These are phyloP conservation scores for Pseudomyrmex gracilis DNA, from an alignment of 1,140 invertebrate genomes.

Conservation along the genomic window DNA sequence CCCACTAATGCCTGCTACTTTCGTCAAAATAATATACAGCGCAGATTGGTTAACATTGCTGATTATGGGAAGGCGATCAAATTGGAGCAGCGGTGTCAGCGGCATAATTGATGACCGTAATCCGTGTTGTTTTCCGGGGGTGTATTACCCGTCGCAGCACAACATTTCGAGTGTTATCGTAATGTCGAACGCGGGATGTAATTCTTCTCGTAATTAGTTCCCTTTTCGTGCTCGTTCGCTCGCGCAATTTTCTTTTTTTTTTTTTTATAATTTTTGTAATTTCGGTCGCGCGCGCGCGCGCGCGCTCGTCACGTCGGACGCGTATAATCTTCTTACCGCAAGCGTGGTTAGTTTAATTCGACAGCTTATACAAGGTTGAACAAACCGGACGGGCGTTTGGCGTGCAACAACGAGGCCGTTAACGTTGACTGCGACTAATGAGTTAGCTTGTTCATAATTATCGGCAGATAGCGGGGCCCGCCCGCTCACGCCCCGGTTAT, in stretches of 20 bases:
- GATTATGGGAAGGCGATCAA: constrained; percentile 41
- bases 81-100: constrained; percentile 2
- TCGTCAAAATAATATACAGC: constrained; percentile 21
- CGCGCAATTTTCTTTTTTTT: constrained; percentile 22
- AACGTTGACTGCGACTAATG: constrained; percentile 71
- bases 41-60: constrained; percentile 29
- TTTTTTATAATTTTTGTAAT: too few relatives aligned
- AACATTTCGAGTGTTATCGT: constrained; percentile 48
- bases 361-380: constrained; percentile 32
- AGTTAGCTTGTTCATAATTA: constrained; percentile 74
- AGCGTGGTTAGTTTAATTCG: constrained; percentile 55
- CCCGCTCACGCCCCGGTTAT: constrained; percentile 52
- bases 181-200: constrained; percentile 22
- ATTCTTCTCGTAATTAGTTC: constrained; percentile 22
- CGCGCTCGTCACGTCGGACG: constrained; percentile 2
- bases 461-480: constrained; percentile 50
- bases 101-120: constrained; percentile 52
- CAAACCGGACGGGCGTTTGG: background rate
- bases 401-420: constrained; percentile 58
- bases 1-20: constrained; percentile 11
- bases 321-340: constrained; percentile 49
- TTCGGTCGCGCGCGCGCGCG: too few relatives aligned
- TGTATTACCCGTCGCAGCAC: constrained; percentile 19
- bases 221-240: background rate
- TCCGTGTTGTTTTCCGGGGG: constrained; percentile 7